phyloP scores from a whole-genome alignment of 2,888 invertebrate species.

The Cephus nigrinus region DNA sequence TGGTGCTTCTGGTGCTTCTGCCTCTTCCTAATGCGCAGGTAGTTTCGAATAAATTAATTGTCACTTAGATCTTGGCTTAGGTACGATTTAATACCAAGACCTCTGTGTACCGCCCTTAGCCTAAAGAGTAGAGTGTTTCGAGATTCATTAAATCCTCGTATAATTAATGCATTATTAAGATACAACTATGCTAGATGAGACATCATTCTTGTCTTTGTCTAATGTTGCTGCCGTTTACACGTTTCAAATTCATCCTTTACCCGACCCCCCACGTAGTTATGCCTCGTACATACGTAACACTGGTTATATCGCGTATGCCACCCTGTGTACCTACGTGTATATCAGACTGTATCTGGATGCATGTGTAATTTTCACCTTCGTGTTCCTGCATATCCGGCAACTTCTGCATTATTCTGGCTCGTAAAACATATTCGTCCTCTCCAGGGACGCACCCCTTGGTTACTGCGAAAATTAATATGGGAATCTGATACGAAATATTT shows the following conservation, averaged over 20 bases:
- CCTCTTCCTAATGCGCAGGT: slow-evolving; percentile 11
- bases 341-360: neutral
- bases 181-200: neutral
- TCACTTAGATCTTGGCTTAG: slow-evolving; percentile 12
- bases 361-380: neutral
- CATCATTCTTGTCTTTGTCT: neutral
- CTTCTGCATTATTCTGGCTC: neutral
- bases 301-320: neutral
- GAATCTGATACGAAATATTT: neutral
- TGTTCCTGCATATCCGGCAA: neutral
- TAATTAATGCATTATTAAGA: neutral
- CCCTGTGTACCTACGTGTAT: neutral
- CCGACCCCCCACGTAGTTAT: neutral
- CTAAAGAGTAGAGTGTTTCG: neutral
- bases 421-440: neutral
- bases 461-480: neutral
- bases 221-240: neutral
- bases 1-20: slow-evolving; percentile 13
- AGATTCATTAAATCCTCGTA: neutral
- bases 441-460: neutral
- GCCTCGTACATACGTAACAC: neutral
- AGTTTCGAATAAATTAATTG: slow-evolving; percentile 24
- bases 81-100: neutral
- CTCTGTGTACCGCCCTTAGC: neutral
- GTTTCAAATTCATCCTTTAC: neutral